Evolutionary conservation across 2,113 vertebrate genomes (phyloP), one percentile per base, ranked within the genome.

Genomic region (Polypterus bichir): DNA sequence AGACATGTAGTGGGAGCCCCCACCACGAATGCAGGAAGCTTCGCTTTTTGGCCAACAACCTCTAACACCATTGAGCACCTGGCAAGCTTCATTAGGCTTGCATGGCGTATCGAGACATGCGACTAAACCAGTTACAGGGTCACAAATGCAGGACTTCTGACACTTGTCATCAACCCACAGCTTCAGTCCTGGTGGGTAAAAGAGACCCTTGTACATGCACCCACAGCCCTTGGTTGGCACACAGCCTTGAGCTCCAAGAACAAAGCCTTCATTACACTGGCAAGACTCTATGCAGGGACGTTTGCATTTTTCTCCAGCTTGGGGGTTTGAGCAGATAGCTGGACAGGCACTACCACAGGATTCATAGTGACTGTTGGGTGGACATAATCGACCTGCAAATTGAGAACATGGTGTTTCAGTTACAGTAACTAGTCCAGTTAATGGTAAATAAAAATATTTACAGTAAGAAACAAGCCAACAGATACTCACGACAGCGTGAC

Each of bases 131-230:
- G 57, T 64, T 3, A 1, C 54, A 9, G 69, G 46, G 4, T 68
- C 63, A 45, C 81, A 83, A 2, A 63, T 71, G 57, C 71, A 81
- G 1, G 27, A 59, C 5, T 69, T 53, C 6, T 10, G 68, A 65
- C 82, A 85, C 5, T 10, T 62, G 0, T 70, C 52, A 47, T 73
- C 74, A 4, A 49, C 69, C 81, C 78, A 83, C 62, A 83, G 76
- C 10, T 73, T 69, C 45, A 70, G 59, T 8, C 71, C 74, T 1
- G 70, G 58, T 49, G 61, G 46, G 46, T 77, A 55, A 6, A 72
- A 71, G 53, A 5, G 61, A 5, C 73, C 65, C 5, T 67, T 45
- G 9, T 71, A 73, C 10, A 10, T 0, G 48, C 79, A 79, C 53
- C 77, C 79, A n/a, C 77, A 79, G 11, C 68, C 64, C 9, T 6